Conservation (phyloP, 1,140 invertebrate genomes). For the Plutomurus gul region DNA sequence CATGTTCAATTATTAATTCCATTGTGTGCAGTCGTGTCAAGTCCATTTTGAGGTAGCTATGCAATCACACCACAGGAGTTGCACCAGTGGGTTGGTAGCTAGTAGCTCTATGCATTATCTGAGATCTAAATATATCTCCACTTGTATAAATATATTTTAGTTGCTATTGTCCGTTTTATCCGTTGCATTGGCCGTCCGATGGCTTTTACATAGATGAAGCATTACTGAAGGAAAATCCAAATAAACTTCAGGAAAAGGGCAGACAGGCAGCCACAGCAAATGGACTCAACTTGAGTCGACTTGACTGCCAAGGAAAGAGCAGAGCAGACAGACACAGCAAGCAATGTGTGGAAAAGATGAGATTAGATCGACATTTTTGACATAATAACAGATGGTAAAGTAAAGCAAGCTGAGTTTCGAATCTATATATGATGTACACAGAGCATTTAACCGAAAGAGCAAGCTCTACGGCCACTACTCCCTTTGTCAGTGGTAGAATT, state of each 20-base stretch:
- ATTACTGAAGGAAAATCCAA: background rate
- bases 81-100: too few relatives aligned
- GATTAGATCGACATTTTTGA: constrained; percentile 46
- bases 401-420: constrained; percentile 34
- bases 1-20: constrained; percentile 13
- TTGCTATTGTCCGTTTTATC: background rate
- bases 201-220: background rate
- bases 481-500: background rate
- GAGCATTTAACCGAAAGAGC: background rate
- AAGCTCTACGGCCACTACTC: too few relatives aligned
- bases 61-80: background rate
- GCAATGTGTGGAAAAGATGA: constrained; percentile 43
- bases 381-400: constrained; percentile 46
- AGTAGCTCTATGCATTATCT: too few relatives aligned
- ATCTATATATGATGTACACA: background rate
- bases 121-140: background rate
- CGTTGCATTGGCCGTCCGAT: too few relatives aligned
- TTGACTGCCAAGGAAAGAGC: background rate
- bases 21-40: too few relatives aligned
- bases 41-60: background rate
- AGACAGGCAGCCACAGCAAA: constrained; percentile 2
- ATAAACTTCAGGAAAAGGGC: background rate
- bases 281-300: background rate
- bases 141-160: background rate
- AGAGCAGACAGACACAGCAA: background rate